These are phyloP conservation scores for Pagetopsis macropterus DNA, from an alignment of 2,797 vertebrate species.

Conservation along the genomic window DNA sequence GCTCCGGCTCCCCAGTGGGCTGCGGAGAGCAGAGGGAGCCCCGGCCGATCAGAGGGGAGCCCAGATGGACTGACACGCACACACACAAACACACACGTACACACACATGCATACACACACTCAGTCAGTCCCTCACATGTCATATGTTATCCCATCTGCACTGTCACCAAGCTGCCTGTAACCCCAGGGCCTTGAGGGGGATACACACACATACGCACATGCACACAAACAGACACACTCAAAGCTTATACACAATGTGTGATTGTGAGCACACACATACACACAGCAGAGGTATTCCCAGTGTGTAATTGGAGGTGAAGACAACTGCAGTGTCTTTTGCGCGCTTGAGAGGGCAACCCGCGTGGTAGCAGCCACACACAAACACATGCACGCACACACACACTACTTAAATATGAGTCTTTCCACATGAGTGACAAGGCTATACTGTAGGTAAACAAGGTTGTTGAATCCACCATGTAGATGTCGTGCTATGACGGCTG, in stretches of 20 bases:
- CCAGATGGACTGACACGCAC: conserved; percentile 82
- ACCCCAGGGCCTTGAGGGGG: conserved; percentile 78
- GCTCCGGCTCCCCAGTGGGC: conserved; percentile 67
- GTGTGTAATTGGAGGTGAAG: conserved; percentile 65
- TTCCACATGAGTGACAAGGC: conserved; percentile 43
- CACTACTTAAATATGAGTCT: conserved; percentile 17
- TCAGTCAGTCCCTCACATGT: conserved; percentile 82
- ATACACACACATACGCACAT: conserved; percentile 20
- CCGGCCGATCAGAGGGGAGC: conserved; percentile 84
- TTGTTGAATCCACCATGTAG: conserved; percentile 19
- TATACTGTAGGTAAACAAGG: conserved; percentile 23
- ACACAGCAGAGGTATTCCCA: conserved; percentile 56
- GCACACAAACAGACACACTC: conserved; percentile 47
- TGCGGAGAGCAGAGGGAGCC: conserved; percentile 81
- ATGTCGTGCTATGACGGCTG: conserved; percentile 16
- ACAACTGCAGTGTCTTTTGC: conserved; percentile 49
- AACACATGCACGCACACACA: not conserved
- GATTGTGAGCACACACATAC: conserved; percentile 25
- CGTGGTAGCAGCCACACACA: conserved; percentile 18
- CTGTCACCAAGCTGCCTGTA: conserved; percentile 84
- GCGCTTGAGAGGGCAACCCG: conserved; percentile 47
- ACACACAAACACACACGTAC: conserved; percentile 51
- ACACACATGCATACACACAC: conserved; percentile 54
- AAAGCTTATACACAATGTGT: conserved; percentile 49
- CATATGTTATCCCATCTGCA: conserved; percentile 91